phyloP scores from a whole-genome alignment of 2,888 invertebrate species.

The Hirtodrosophila cameraria region DNA sequence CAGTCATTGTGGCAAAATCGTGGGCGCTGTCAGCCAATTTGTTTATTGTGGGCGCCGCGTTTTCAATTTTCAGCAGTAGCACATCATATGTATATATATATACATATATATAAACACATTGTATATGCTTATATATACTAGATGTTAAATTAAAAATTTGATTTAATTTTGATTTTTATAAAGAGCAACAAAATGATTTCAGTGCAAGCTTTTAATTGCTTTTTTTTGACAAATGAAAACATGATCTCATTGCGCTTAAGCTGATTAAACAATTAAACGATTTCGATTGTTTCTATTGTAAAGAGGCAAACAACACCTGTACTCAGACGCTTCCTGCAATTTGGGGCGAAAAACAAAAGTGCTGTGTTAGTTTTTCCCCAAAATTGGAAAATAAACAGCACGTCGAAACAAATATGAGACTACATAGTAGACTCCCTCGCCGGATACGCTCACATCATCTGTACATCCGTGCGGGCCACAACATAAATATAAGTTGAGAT shows the following conservation, averaged over 20 bases:
- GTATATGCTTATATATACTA: conserved; percentile 6
- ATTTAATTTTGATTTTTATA: conserved; percentile 42
- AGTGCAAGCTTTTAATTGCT: conserved; percentile 54
- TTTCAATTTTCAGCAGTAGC: conserved; percentile 45
- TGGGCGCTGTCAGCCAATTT: conserved; percentile 71
- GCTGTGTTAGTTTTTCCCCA: conserved; percentile 10
- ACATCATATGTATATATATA: conserved; percentile 22
- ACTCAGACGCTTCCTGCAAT: conserved; percentile 49
- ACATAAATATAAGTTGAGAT: conserved; percentile 71
- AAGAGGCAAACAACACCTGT: conserved; percentile 55
- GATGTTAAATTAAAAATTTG: conserved; percentile 16
- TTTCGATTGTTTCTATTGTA: conserved; percentile 28
- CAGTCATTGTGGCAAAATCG: conserved; percentile 43
- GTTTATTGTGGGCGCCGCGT: conserved; percentile 73
- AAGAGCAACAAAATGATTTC: conserved; percentile 61
- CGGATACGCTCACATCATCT: conserved; percentile 69
- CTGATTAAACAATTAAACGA: conserved; percentile 37
- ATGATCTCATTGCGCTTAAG: conserved; percentile 66
- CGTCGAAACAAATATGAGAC: conserved; percentile 24
- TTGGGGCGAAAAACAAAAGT: conserved; percentile 42
- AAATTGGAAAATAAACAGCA: conserved; percentile 50
- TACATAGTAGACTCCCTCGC: conserved; percentile 24
- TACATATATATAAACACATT: neutral
- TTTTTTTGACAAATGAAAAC: conserved; percentile 54
- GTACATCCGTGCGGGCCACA: conserved; percentile 56